Base-by-base conservation (phyloP, 1,140 invertebrate genomes). In the Drosophila lini region DNA sequence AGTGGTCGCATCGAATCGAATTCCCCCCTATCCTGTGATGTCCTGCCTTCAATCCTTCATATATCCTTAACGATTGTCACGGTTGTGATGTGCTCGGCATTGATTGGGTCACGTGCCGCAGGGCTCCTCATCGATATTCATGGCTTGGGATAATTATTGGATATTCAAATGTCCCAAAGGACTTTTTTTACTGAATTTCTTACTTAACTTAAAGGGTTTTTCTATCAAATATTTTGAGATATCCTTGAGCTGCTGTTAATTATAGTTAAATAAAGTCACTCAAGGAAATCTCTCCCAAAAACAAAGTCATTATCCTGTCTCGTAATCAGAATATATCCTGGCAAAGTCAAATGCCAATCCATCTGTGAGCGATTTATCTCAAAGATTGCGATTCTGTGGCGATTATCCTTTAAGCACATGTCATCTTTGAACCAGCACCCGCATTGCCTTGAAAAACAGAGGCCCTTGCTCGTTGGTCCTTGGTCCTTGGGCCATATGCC, bases 91-190 rank as follows among this genome's bases (percentile, higher is more conserved):
- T 82, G 63, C 57, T 13, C 42, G 47, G 44, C 82, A 88, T 76
- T 88, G 83, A 86, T 83, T 86, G 67, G 68, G 82, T 88, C 82
- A 86, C 82, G 82, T 88, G 73, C 71, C 61, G 25, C n/a, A 40
- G 38, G 28, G 48, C 19, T 31, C 52, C 22, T 70, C 38, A 50
- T 59, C 52, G 68, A 40, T 50, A 50, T 71, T 71, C 69, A 71
- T 59, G 9, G 5, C 2, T 9, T 15, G n/a, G 52, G 25, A 5
- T 67, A 50, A 67, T 50, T 50, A 67, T 31, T 67, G 16, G 53
- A 56, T 56, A 55, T 55, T 55, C 52, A 55, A 55, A 55, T 38
- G 34, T 55, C 52, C 34, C 19, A n/a, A 55, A 55, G 52, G 52
- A 38, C 31, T 1, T 19, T 19, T 19, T 19, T 19, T 19, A 19